Percentiles rank a stretch among this genome's conserved stretches.
Evolutionary conservation across 1,140 invertebrate species (phyloP).

Genomic region (Cryptotermes secundus): DNA sequence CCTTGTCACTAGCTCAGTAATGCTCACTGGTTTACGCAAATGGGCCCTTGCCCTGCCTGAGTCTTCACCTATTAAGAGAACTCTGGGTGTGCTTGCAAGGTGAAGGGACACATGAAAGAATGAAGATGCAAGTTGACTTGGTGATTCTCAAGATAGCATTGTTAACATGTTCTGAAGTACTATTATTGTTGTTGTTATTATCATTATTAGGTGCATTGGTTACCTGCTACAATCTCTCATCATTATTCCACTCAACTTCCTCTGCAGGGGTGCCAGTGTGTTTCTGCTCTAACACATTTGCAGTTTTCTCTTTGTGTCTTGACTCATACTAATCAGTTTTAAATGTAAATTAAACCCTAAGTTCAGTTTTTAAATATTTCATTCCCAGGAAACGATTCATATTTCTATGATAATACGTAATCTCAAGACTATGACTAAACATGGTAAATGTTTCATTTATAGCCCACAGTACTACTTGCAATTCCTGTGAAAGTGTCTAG

Average conservation of each 20-base stretch:
- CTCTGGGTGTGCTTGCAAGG: conserved; percentile 61
- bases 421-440: too few species aligned
- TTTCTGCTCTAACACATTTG: neutral
- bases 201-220: neutral
- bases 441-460: too few species aligned
- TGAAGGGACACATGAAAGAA: conserved; percentile 42
- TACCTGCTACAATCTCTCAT: neutral
- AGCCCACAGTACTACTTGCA: too few species aligned
- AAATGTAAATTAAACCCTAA: too few species aligned
- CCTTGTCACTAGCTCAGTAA: conserved; percentile 79
- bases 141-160: neutral
- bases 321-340: too few species aligned
- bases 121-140: neutral
- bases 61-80: conserved; percentile 64
- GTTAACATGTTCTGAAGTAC: neutral
- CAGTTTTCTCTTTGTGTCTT: neutral
- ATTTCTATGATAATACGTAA: too few species aligned
- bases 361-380: too few species aligned
- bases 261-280: neutral
- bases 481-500: too few species aligned
- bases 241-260: neutral
- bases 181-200: neutral
- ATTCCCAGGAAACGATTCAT: too few species aligned
- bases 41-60: conserved; percentile 77
- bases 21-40: conserved; percentile 81